phyloP scores from a whole-genome alignment of 2,113 vertebrate species.

The Perca flavescens region DNA sequence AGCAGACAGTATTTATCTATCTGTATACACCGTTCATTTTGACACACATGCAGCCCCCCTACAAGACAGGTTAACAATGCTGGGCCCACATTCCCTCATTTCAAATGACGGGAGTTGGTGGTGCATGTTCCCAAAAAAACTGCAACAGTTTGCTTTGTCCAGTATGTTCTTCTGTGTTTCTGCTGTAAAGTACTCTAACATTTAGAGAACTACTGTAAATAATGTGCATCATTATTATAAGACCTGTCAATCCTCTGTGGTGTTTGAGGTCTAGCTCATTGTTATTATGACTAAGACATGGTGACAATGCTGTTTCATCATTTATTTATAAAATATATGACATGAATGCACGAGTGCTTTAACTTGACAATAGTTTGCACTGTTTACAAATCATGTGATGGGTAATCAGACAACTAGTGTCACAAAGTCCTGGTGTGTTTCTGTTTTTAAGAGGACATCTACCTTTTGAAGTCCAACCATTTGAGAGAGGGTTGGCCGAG shows the following conservation, averaged over 20 bases:
- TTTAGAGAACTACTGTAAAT: not conserved
- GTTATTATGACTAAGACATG: not conserved
- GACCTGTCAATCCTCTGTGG: not conserved
- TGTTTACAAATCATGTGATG: not conserved
- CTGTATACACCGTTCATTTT: too few species aligned
- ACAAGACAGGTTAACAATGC: too few species aligned
- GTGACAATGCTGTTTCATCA: not conserved
- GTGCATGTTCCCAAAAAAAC: too few species aligned
- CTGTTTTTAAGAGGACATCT: not conserved
- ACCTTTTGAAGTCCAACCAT: not conserved
- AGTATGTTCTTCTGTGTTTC: too few species aligned
- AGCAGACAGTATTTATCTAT: too few species aligned
- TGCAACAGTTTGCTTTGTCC: too few species aligned
- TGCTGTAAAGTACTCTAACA: not conserved
- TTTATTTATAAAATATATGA: conserved; percentile 7
- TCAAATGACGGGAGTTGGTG: too few species aligned
- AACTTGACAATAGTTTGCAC: not conserved
- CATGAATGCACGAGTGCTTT: not conserved
- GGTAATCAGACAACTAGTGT: not conserved
- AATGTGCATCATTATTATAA: not conserved
- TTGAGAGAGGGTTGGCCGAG: not conserved
- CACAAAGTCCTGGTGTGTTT: not conserved
- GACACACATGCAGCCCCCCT: too few species aligned
- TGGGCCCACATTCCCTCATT: too few species aligned
- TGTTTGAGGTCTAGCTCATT: not conserved